phyloP scores from a whole-genome alignment of 23 tunicate genomes.

The Corella eumyota region DNA sequence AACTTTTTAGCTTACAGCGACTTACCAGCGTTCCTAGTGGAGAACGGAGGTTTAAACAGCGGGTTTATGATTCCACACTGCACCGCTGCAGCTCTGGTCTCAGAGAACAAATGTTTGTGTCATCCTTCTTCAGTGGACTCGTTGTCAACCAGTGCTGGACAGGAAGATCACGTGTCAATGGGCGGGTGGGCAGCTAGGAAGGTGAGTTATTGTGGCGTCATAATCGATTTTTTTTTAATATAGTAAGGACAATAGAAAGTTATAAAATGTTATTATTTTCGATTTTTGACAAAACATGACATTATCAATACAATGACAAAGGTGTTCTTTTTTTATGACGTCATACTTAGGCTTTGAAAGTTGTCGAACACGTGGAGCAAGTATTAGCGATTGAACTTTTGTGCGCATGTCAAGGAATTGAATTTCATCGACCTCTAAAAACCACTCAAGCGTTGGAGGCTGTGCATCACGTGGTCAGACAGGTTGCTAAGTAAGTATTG shows the following conservation, averaged over 20 bases:
- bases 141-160: conserved; percentile 90
- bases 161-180: conserved; percentile 98
- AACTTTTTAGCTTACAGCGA: conserved; percentile 54
- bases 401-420: conserved; percentile 97
- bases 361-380: conserved; percentile 73
- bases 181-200: conserved; percentile 98
- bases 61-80: conserved; percentile 95
- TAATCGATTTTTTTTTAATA: neutral
- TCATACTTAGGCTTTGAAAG: conserved; percentile 70
- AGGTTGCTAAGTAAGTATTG: conserved; percentile 42
- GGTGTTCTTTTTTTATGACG: no score
- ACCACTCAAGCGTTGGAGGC: conserved; percentile 69
- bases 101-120: conserved; percentile 87
- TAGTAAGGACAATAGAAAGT: no score
- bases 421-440: conserved; percentile 83
- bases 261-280: no score
- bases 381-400: conserved; percentile 87
- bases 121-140: conserved; percentile 93
- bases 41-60: conserved; percentile 83
- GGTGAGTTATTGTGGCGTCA: conserved; percentile 15
- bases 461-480: conserved; percentile 60
- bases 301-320: no score
- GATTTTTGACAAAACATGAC: no score
- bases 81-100: conserved; percentile 91
- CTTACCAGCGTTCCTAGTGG: conserved; percentile 89